A percentile compares a stretch with the other conserved stretches of the same genome.
These are phyloP conservation scores for Rhopalosiphum nymphaeae DNA, from an alignment of 2,888 invertebrate species.

Conservation along the genomic window DNA sequence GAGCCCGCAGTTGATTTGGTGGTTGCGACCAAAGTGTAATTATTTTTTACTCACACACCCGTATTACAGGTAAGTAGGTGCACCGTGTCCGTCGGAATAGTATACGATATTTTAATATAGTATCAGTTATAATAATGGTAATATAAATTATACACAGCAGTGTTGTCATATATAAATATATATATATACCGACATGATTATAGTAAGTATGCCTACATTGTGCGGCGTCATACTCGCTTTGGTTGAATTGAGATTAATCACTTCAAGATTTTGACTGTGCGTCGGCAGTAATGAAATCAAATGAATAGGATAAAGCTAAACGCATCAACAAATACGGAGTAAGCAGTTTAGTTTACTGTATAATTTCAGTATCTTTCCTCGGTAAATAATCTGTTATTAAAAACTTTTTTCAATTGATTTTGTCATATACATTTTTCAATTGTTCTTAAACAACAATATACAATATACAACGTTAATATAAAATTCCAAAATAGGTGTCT, in stretches of 20 bases:
- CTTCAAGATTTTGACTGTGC: neutral
- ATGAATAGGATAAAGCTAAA: neutral
- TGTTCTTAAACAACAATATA: neutral
- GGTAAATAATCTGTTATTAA: neutral
- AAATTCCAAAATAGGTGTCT: neutral
- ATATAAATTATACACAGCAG: neutral
- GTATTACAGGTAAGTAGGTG: neutral
- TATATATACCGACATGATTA: neutral
- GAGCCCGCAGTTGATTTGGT: neutral
- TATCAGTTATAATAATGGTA: neutral
- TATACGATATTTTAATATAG: neutral
- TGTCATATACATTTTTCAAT: neutral
- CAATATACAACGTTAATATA: neutral
- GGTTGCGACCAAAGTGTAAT: neutral
- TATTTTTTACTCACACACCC: constrained; percentile 17
- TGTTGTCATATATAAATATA: neutral
- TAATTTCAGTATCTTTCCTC: neutral
- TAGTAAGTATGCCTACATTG: neutral
- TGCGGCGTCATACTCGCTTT: neutral
- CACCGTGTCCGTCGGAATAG: neutral
- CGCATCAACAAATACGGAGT: neutral
- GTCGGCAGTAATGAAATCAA: neutral
- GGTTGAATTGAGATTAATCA: constrained; percentile 11
- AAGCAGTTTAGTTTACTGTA: neutral
- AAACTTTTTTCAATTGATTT: neutral